Evolutionary conservation across 2,113 vertebrate species (phyloP).

Genomic region (Xiphophorus hellerii): DNA sequence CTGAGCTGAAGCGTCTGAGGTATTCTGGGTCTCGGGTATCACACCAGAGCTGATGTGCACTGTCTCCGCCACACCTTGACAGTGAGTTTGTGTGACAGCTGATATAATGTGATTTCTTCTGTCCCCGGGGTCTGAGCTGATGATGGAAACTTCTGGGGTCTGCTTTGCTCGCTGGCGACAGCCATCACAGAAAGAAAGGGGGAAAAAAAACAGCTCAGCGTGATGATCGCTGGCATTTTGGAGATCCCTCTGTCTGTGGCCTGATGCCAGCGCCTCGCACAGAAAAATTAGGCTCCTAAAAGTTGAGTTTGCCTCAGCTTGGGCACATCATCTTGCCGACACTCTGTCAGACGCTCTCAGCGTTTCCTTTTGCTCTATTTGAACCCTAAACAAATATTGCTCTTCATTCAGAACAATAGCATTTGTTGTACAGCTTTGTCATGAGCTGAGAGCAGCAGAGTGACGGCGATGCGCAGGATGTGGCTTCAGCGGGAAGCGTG

Average conservation of each 20-base stretch:
- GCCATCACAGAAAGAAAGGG: conserved; percentile 56
- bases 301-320: conserved; percentile 43
- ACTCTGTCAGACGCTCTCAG: conserved; percentile 49
- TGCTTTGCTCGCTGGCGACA: conserved; percentile 70
- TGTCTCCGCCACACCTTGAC: conserved; percentile 72
- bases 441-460: conserved; percentile 22
- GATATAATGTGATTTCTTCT: conserved; percentile 80
- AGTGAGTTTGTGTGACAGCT: conserved; percentile 79
- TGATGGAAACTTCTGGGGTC: conserved; percentile 75
- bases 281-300: conserved; percentile 60
- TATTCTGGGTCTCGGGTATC: conserved; percentile 66
- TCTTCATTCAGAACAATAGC: conserved; percentile 12
- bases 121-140: conserved; percentile 65
- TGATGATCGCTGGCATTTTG: conserved; percentile 75
- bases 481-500: conserved; percentile 48
- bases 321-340: conserved; percentile 37
- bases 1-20: conserved; percentile 58
- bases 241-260: conserved; percentile 63
- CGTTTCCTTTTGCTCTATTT: conserved; percentile 13
- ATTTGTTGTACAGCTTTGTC: conserved; percentile 38
- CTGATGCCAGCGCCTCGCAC: conserved; percentile 54
- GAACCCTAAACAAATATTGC: conserved; percentile 21
- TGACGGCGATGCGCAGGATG: neutral
- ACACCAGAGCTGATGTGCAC: conserved; percentile 56
- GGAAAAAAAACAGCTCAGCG: conserved; percentile 61